These are phyloP conservation scores for Oikopleura dioica DNA, from an alignment of 23 tunicate genomes.

Conservation along the genomic window DNA sequence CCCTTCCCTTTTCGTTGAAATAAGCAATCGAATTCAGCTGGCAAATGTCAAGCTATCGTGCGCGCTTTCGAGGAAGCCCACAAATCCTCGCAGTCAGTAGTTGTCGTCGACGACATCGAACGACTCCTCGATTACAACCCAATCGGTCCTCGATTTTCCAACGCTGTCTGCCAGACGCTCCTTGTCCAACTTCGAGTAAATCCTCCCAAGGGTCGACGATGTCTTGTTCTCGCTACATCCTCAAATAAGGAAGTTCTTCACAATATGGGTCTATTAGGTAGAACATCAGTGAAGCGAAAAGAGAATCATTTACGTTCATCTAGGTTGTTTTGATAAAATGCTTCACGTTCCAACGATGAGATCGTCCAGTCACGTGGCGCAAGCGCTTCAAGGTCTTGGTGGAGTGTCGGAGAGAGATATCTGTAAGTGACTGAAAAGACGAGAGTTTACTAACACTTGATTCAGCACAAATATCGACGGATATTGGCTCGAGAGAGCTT, in stretches of 20 bases:
- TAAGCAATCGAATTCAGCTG: conserved; percentile 5
- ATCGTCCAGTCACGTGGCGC: not conserved
- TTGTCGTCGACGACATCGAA: conserved; percentile 79
- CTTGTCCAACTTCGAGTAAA: conserved; percentile 35
- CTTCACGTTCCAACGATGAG: not conserved
- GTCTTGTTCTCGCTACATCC: conserved; percentile 57
- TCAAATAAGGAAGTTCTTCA: conserved; percentile 34
- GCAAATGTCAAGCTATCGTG: conserved; percentile 54
- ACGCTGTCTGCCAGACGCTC: conserved; percentile 64
- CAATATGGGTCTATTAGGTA: conserved; percentile 25
- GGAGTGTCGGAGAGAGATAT: not conserved
- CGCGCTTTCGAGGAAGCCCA: conserved; percentile 63
- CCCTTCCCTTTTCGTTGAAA: not conserved
- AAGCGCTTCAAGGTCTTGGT: not conserved
- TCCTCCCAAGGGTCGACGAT: conserved; percentile 69
- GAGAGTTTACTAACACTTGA: not conserved
- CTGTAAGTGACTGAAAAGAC: too few species aligned
- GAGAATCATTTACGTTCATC: too few species aligned
- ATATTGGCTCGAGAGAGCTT: not conserved
- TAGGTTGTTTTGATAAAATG: not conserved
- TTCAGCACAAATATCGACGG: not conserved
- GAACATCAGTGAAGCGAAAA: too few species aligned
- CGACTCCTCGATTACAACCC: conserved; percentile 71
- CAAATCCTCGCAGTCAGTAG: conserved; percentile 66
- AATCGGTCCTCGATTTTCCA: conserved; percentile 75